Percentiles rank a stretch among this genome's conserved stretches.
These are phyloP conservation scores for Arizona elegans DNA, from an alignment of 2,113 vertebrate genomes.

Conservation along the genomic window DNA sequence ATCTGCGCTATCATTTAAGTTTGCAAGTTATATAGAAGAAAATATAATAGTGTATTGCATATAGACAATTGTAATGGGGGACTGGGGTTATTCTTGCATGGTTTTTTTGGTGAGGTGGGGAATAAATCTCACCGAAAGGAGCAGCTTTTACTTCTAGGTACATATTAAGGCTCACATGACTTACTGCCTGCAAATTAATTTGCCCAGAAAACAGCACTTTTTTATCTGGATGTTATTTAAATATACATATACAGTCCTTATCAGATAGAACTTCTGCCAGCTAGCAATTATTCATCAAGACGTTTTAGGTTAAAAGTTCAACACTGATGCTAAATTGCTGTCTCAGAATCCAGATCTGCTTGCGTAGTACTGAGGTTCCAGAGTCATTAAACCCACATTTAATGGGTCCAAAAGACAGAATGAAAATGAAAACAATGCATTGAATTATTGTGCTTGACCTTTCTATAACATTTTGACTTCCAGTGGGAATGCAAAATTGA, in stretches of 20 bases:
- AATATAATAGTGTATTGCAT: background rate
- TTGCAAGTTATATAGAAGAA: background rate
- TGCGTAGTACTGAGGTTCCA: slow-evolving; percentile 59
- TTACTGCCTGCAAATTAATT: background rate
- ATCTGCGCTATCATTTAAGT: background rate
- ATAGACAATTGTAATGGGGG: background rate
- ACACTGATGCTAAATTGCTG: slow-evolving; percentile 50
- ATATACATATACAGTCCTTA: slow-evolving; percentile 40
- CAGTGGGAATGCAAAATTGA: slow-evolving; percentile 33
- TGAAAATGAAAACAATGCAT: slow-evolving; percentile 58
- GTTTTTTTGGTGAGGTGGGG: background rate
- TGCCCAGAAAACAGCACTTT: slow-evolving; percentile 37
- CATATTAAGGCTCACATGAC: background rate
- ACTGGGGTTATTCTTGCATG: background rate
- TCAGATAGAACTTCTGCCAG: slow-evolving; percentile 44
- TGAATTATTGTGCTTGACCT: slow-evolving; percentile 49
- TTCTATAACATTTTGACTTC: slow-evolving; percentile 47
- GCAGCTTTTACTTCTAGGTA: background rate
- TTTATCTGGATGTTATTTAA: slow-evolving; percentile 58
- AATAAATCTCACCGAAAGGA: background rate
- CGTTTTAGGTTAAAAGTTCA: slow-evolving; percentile 65
- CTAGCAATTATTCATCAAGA: slow-evolving; percentile 56
- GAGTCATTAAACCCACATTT: slow-evolving; percentile 52
- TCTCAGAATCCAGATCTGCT: slow-evolving; percentile 54
- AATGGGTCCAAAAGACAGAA: slow-evolving; percentile 49